Conservation (phyloP, 2,797 vertebrate species). For the Glyptemys insculpta region DNA sequence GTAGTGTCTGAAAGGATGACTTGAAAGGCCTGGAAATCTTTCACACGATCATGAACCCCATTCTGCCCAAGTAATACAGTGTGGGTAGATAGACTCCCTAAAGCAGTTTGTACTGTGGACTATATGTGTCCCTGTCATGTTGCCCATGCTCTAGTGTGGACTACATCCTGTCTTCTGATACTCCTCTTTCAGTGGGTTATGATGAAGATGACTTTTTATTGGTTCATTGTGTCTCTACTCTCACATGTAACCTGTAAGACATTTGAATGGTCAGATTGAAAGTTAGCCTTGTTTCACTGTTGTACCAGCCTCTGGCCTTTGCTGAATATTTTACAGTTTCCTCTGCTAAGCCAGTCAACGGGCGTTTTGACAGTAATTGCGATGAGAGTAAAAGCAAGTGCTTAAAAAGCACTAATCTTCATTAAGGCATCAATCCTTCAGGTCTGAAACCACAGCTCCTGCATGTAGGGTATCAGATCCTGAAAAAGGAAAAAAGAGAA, state of each 20-base stretch:
- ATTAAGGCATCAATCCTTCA: neutral
- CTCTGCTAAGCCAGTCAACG: neutral
- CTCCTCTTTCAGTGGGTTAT: neutral
- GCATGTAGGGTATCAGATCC: neutral
- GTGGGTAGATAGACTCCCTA: fast-evolving
- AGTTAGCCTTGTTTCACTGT: neutral
- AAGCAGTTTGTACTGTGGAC: neutral
- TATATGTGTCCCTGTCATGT: neutral
- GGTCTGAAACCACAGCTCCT: neutral
- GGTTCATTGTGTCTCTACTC: fast-evolving
- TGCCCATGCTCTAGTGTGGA: neutral
- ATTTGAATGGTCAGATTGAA: fast-evolving
- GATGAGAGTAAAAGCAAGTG: neutral
- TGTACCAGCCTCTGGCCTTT: neutral
- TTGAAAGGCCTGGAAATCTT: neutral
- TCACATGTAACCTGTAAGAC: fast-evolving
- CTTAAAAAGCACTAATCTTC: neutral
- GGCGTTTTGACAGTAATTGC: neutral
- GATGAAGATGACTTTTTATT: fast-evolving
- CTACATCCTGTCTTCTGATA: neutral
- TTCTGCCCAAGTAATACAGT: neutral
- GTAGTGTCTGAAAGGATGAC: neutral
- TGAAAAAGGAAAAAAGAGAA: neutral
- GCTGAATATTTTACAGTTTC: neutral
- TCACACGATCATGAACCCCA: neutral